Evolutionary conservation across 2,888 invertebrate genomes (phyloP).

Genomic region (Chymomyza procnemis): DNA sequence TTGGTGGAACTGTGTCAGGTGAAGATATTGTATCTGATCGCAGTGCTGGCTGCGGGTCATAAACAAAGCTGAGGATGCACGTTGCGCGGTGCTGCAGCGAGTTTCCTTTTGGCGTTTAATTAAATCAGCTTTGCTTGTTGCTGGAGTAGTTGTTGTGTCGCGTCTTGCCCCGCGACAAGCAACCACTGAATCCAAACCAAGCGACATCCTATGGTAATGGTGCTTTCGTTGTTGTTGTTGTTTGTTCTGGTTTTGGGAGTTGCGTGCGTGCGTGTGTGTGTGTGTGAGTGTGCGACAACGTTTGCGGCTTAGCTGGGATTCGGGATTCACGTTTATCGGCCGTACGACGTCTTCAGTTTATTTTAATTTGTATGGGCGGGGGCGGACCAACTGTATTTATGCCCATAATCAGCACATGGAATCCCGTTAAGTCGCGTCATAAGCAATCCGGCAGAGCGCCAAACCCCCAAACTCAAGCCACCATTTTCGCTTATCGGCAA

Average conservation of each 20-base stretch:
- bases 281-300: conserved; percentile 18
- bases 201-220: not conserved
- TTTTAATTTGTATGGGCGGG: conserved; percentile 60
- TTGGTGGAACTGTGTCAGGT: conserved; percentile 50
- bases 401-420: conserved; percentile 68
- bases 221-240: not conserved
- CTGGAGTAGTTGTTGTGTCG: not conserved
- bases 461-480: conserved; percentile 12
- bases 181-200: not conserved
- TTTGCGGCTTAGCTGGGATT: conserved; percentile 56
- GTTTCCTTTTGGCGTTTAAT: conserved; percentile 45
- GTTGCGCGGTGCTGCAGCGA: conserved; percentile 32
- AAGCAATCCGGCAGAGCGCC: conserved; percentile 39
- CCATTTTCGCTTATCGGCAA: conserved; percentile 70
- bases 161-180: conserved; percentile 1
- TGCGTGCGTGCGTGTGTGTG: not conserved
- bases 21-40: conserved; percentile 70
- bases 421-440: conserved; percentile 74
- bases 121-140: conserved; percentile 61
- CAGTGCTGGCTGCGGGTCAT: conserved; percentile 58
- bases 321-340: conserved; percentile 49
- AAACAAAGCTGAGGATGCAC: conserved; percentile 46
- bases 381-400: conserved; percentile 56
- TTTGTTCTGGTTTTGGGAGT: not conserved
- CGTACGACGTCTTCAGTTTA: conserved; percentile 37